phyloP scores from a whole-genome alignment of 2,888 invertebrate species.

The Ochropleura leucogaster region DNA sequence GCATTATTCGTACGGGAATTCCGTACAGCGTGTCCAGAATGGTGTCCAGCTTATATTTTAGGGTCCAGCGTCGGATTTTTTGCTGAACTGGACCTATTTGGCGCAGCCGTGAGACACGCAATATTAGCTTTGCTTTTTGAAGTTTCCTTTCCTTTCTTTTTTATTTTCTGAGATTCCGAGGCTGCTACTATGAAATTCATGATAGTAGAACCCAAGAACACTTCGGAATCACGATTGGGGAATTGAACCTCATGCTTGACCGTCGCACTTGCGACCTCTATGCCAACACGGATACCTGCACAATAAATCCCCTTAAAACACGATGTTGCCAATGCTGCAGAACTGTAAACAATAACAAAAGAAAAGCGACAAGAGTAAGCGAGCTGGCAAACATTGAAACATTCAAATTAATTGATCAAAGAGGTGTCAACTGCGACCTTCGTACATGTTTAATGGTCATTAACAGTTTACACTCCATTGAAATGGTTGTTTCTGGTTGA shows the following conservation, averaged over 20 bases:
- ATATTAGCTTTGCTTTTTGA: too few species aligned
- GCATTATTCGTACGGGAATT: too few species aligned
- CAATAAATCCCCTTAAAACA: not conserved
- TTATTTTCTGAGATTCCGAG: not conserved
- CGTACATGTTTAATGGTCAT: constrained; percentile 16
- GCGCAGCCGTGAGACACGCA: too few species aligned
- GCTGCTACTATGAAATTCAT: not conserved
- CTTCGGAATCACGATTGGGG: not conserved
- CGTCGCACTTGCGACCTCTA: not conserved
- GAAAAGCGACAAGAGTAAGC: constrained; percentile 20
- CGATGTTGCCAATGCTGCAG: not conserved
- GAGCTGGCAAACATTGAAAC: constrained; percentile 28
- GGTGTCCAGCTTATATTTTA: too few species aligned
- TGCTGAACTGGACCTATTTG: too few species aligned
- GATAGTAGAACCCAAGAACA: not conserved
- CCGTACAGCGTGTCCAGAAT: too few species aligned
- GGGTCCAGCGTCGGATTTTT: too few species aligned
- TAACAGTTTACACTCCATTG: not conserved
- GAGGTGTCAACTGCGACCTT: constrained; percentile 38
- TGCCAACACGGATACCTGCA: not conserved
- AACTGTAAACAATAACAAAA: constrained; percentile 42
- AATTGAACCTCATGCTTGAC: not conserved
- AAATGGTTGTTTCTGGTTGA: not conserved
- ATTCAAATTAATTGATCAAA: constrained; percentile 37
- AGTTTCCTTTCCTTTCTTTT: too few species aligned